Conservation (phyloP, 2,888 invertebrate genomes). For the Drosophila mimetica region DNA sequence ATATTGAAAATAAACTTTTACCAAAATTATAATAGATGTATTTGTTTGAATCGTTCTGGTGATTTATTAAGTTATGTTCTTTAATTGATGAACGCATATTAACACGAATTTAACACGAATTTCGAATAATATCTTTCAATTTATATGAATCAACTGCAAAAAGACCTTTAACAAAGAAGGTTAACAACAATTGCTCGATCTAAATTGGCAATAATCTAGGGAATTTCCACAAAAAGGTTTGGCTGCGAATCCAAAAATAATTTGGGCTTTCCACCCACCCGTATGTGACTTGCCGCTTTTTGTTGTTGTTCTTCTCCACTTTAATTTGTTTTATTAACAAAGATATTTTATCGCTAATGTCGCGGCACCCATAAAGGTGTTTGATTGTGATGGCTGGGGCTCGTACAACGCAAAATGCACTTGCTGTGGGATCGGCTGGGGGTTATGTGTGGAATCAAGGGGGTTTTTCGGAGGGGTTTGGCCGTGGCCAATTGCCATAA, state of each 20-base stretch:
- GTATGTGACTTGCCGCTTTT: slow-evolving; percentile 27
- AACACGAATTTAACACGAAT: not conserved
- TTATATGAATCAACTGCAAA: not conserved
- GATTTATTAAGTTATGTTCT: too few species aligned
- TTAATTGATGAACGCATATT: not conserved
- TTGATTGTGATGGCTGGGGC: slow-evolving; percentile 21
- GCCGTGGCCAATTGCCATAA: slow-evolving; percentile 62
- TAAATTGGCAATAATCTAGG: not conserved
- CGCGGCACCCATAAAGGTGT: slow-evolving; percentile 66
- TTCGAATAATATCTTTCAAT: too few species aligned
- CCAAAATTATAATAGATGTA: slow-evolving; percentile 15
- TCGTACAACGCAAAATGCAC: slow-evolving; percentile 67
- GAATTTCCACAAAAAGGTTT: slow-evolving; percentile 3
- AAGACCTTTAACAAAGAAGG: not conserved
- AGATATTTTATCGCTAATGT: slow-evolving; percentile 69
- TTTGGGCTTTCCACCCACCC: slow-evolving; percentile 25
- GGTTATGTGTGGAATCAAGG: not conserved
- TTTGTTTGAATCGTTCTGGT: not conserved
- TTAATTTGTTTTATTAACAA: slow-evolving; percentile 75
- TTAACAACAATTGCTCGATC: too few species aligned
- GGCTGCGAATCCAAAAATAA: slow-evolving; percentile 34
- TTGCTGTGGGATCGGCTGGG: slow-evolving; percentile 37
- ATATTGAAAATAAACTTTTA: slow-evolving; percentile 58
- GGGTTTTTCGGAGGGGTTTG: slow-evolving; percentile 21
- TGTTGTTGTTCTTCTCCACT: slow-evolving; percentile 22